Percentiles rank a stretch among this genome's conserved stretches.
Evolutionary conservation across 2,113 vertebrate species (phyloP).

Genomic region (Fregetta grallaria): DNA sequence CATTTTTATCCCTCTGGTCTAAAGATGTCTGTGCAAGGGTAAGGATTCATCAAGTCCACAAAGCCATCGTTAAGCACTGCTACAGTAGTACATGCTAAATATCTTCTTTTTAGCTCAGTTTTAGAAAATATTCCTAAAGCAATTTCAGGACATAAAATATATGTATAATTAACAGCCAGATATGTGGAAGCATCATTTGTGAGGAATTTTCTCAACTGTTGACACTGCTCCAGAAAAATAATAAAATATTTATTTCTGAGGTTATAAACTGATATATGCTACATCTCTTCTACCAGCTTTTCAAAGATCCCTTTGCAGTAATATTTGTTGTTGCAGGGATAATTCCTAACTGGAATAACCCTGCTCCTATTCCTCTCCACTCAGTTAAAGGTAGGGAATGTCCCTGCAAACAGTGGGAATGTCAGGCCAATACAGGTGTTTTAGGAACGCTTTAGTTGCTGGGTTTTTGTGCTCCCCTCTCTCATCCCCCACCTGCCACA

Average conservation of each 20-base stretch:
- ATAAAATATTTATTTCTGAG: background rate
- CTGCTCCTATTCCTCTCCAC: background rate
- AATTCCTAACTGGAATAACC: background rate
- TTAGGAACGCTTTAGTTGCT: background rate
- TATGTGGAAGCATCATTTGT: background rate
- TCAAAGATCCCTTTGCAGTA: background rate
- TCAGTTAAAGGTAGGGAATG: background rate
- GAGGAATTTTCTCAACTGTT: background rate
- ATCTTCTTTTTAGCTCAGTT: background rate
- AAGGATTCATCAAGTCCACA: background rate
- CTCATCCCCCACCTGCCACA: background rate
- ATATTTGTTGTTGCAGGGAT: background rate
- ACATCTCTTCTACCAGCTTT: background rate
- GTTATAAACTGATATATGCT: background rate
- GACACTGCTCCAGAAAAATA: background rate
- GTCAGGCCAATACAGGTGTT: background rate
- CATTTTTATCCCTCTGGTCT: background rate
- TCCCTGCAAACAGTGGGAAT: background rate
- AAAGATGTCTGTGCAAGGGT: background rate
- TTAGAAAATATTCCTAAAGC: background rate
- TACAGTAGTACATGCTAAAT: background rate
- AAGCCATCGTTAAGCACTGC: background rate
- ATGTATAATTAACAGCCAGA: background rate
- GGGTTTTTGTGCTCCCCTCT: background rate
- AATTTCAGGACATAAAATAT: background rate